Base-by-base conservation (phyloP, 2,113 vertebrate genomes). In the Sarotherodon lohbergeri region DNA sequence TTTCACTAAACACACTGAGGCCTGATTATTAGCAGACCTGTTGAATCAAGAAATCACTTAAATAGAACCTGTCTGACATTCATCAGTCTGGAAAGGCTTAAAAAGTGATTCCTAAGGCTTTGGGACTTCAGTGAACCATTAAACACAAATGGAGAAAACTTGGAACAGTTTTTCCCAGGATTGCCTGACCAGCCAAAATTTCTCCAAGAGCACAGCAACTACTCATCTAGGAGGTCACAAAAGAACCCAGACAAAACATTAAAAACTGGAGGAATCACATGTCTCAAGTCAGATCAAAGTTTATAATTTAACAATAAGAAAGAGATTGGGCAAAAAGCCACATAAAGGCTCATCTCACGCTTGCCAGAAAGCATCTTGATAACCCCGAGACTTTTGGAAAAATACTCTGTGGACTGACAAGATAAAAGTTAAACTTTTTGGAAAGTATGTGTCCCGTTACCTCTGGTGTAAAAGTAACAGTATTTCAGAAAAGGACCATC, bases 341-440 rank as follows among this genome's bases (percentile, higher is more conserved):
- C 57, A 66, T 39, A 39, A 66, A 36, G 32, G 32, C 32, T 36
- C 17, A n/a, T 36, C 17, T 66, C 32, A 66, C 10, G 0, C 19
- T 66, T 66, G 34, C 4, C 61, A 66, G 61, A 66, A n/a, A 66
- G 6, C 34, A 66, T 66, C 34, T n/a, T 66, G 34, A 39, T 39
- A 39, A 66, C 4, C 61, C 0, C 0, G 10, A n/a, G 61, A 39
- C 10, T 12, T 66, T 39, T 66, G 34, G 34, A 39, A 39, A 66
- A 66, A n/a, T 12, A 36, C 61, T 66, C 16, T 2, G 59, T 36
- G 10, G 17, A 7, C 32, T 36, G 61, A 36, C 32, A 66, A 36
- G 17, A 34, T 34, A 34, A 61, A 61, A 61, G 16, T 9, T 61
- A 5, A 34, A 6, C 0, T 36, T 66, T 63, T 36, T 66, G 32